A percentile compares a stretch with the other conserved stretches of the same genome.
Evolutionary conservation across 2,797 vertebrate genomes (phyloP).

Genomic region (Valencia hispanica): DNA sequence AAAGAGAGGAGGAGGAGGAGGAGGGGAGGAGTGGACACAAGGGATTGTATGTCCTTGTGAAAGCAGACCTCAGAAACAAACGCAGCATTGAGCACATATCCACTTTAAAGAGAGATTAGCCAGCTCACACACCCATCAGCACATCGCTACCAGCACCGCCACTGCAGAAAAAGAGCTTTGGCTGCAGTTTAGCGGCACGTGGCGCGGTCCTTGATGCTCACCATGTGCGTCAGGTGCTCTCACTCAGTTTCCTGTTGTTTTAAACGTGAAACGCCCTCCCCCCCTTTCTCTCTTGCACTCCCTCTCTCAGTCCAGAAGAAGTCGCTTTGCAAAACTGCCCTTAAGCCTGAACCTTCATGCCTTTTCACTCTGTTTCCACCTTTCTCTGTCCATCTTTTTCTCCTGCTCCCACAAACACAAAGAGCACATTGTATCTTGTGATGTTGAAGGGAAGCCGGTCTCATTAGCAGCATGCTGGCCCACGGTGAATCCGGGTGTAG

Average conservation of each 20-base stretch:
- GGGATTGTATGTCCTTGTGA: constrained; percentile 74
- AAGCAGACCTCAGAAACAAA: constrained; percentile 81
- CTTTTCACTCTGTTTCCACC: constrained; percentile 24
- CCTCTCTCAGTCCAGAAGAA: constrained; percentile 32
- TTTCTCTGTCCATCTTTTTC: constrained; percentile 44
- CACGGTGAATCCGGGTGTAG: constrained; percentile 65
- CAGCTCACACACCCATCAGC: constrained; percentile 24
- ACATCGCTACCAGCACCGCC: constrained; percentile 40
- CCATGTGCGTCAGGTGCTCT: constrained; percentile 82
- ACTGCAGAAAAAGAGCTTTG: constrained; percentile 71
- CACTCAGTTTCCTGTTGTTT: constrained; percentile 67
- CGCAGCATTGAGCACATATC: constrained; percentile 78
- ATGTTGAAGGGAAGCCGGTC: constrained; percentile 75
- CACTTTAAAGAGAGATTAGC: constrained; percentile 76
- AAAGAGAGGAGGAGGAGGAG: constrained; percentile 26
- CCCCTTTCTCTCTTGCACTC: constrained; percentile 40
- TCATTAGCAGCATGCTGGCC: constrained; percentile 63
- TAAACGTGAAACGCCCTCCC: constrained; percentile 52
- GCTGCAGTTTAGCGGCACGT: constrained; percentile 79
- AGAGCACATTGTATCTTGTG: constrained; percentile 79
- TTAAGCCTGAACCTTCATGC: constrained; percentile 38
- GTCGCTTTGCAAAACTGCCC: constrained; percentile 26
- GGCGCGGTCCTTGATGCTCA: constrained; percentile 79
- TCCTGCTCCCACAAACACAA: constrained; percentile 74
- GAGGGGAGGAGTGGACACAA: constrained; percentile 48